Conservation (phyloP, 2,113 vertebrate genomes). For the Paradoxurus hermaphroditus region DNA sequence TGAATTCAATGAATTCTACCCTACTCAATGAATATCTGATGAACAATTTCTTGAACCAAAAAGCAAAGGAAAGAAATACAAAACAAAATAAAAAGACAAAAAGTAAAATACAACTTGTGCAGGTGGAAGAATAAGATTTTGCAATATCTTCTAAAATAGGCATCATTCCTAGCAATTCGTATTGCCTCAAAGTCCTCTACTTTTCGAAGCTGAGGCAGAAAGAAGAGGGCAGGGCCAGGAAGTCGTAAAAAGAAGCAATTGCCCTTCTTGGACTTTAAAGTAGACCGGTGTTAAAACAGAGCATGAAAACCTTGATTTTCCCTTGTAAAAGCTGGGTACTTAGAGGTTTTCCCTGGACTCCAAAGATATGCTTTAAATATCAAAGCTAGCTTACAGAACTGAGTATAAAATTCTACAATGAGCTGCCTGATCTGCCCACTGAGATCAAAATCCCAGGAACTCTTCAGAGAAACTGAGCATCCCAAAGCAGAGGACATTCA, state of each 20-base stretch:
- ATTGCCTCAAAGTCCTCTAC: background rate
- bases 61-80: background rate
- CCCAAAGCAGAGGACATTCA: background rate
- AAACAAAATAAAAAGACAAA: background rate
- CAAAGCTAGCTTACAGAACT: background rate
- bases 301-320: background rate
- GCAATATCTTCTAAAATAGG: background rate
- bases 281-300: background rate
- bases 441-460: background rate
- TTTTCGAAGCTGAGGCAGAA: background rate
- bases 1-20: background rate
- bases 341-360: background rate
- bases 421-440: background rate
- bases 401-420: background rate
- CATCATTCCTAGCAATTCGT: background rate
- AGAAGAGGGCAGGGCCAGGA: background rate
- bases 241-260: background rate
- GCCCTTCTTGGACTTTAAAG: background rate
- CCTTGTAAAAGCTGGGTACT: background rate
- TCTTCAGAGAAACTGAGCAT: background rate
- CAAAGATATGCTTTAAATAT: background rate
- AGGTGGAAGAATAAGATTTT: background rate
- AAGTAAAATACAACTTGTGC: background rate
- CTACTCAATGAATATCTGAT: background rate
- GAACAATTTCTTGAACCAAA: background rate